These are phyloP conservation scores for Indri indri DNA, from an alignment of 2,113 vertebrate species.

Conservation along the genomic window DNA sequence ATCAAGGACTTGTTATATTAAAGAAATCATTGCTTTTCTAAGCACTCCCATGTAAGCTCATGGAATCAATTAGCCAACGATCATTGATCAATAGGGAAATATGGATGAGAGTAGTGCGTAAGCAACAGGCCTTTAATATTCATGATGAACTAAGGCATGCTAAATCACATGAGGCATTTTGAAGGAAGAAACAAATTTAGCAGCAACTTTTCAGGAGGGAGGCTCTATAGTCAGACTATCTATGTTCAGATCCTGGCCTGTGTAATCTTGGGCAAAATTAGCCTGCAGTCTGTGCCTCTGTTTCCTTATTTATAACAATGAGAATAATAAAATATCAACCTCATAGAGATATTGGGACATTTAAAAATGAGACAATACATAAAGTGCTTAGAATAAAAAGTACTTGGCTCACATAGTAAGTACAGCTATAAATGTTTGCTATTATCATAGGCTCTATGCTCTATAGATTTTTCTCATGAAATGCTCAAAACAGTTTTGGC, in stretches of 20 bases:
- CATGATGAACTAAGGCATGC: not conserved
- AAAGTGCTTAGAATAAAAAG: not conserved
- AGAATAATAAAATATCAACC: not conserved
- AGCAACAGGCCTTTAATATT: not conserved
- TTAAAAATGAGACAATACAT: not conserved
- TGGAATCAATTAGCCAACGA: not conserved
- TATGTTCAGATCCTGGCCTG: not conserved
- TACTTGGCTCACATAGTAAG: not conserved
- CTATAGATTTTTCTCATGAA: not conserved
- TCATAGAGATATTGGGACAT: not conserved
- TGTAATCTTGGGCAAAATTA: not conserved
- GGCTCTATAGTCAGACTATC: not conserved
- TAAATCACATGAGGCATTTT: not conserved
- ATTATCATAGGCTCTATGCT: not conserved
- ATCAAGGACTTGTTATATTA: not conserved
- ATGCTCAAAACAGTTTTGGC: not conserved
- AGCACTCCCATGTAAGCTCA: not conserved
- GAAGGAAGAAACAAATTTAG: conserved; percentile 1
- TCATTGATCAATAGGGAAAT: not conserved
- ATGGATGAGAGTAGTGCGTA: not conserved
- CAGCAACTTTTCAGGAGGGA: not conserved
- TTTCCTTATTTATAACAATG: not conserved
- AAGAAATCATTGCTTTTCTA: not conserved
- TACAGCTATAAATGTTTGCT: not conserved
- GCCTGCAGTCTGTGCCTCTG: not conserved